phyloP scores from a whole-genome alignment of 2,888 invertebrate species.

The Pseudeuparius sepicola region DNA sequence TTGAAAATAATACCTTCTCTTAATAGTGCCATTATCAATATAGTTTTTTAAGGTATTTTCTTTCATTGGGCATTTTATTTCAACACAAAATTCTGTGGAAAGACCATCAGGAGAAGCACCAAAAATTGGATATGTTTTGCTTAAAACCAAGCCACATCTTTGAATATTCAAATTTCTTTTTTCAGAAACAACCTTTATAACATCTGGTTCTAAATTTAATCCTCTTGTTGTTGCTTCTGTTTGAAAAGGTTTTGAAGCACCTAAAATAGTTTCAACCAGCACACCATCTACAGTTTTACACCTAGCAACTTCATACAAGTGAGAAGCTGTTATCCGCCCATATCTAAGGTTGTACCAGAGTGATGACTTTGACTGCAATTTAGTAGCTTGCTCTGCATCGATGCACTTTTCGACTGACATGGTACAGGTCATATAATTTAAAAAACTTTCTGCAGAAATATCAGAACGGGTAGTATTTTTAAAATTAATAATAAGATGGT shows the following conservation, averaged over 20 bases:
- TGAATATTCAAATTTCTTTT: background rate
- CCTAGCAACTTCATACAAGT: slow-evolving; percentile 13
- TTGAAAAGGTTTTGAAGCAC: slow-evolving; percentile 14
- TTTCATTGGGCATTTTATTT: slow-evolving; percentile 26
- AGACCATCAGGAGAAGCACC: no score
- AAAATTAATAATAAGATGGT: no score
- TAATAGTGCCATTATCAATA: slow-evolving; percentile 16
- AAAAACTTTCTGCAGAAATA: no score
- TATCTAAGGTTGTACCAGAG: slow-evolving; percentile 17
- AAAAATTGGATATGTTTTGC: no score
- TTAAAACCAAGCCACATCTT: no score
- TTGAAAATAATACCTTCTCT: slow-evolving; percentile 18
- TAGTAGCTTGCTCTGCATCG: slow-evolving; percentile 5
- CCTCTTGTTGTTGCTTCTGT: slow-evolving; percentile 4
- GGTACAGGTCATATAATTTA: no score
- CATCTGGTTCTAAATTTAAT: slow-evolving; percentile 3
- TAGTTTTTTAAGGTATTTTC: no score
- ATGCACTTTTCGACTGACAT: no score
- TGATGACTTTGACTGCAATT: slow-evolving; percentile 9
- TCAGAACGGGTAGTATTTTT: no score
- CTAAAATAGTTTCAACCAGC: slow-evolving; percentile 21
- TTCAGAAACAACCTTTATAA: background rate
- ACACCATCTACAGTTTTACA: slow-evolving; percentile 23
- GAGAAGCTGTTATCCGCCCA: slow-evolving; percentile 17
- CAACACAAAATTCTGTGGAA: slow-evolving; percentile 21